Percentiles rank a stretch among this genome's conserved stretches.
phyloP scores from a whole-genome alignment of 2,797 vertebrate genomes.

The Cyclopterus lumpus region DNA sequence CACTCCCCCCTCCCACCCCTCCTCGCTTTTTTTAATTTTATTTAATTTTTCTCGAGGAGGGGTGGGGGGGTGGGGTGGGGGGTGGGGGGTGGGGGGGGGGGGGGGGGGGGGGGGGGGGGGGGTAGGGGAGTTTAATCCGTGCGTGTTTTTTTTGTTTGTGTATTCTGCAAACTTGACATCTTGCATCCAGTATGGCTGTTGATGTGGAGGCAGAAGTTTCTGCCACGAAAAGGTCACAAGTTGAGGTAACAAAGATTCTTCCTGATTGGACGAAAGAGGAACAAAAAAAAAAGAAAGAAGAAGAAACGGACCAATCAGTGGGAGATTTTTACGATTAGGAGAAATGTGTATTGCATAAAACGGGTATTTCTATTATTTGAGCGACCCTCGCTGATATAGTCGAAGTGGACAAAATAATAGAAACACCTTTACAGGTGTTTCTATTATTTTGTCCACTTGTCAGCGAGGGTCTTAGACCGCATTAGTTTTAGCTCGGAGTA shows the following conservation, averaged over 20 bases:
- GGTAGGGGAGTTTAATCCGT: slow-evolving; percentile 57
- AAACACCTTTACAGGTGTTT: too few relatives aligned
- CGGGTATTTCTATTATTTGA: background rate
- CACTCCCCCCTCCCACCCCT: slow-evolving; percentile 11
- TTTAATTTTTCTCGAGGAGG: too few relatives aligned
- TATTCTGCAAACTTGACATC: slow-evolving; percentile 78
- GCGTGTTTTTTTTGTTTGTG: slow-evolving; percentile 46
- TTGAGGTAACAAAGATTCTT: slow-evolving; percentile 87
- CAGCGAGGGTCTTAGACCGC: too few relatives aligned
- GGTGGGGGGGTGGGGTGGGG: too few relatives aligned
- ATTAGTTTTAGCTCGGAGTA: background rate
- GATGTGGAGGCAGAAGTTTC: slow-evolving; percentile 83
- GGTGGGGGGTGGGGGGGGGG: too few relatives aligned
- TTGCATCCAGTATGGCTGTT: slow-evolving; percentile 85
- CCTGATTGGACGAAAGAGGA: slow-evolving; percentile 47
- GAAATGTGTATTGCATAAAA: background rate
- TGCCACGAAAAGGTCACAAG: slow-evolving; percentile 84
- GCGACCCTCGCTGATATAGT: background rate
- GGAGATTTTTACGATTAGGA: background rate
- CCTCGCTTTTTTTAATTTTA: too few relatives aligned
- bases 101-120: too few relatives aligned
- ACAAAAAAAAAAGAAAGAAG: too few relatives aligned
- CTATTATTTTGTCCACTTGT: too few relatives aligned
- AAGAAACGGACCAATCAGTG: background rate
- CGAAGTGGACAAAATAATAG: background rate